Percentiles rank a stretch among this genome's conserved stretches.
phyloP scores from a whole-genome alignment of 2,113 vertebrate species.

The Mastomys coucha region DNA sequence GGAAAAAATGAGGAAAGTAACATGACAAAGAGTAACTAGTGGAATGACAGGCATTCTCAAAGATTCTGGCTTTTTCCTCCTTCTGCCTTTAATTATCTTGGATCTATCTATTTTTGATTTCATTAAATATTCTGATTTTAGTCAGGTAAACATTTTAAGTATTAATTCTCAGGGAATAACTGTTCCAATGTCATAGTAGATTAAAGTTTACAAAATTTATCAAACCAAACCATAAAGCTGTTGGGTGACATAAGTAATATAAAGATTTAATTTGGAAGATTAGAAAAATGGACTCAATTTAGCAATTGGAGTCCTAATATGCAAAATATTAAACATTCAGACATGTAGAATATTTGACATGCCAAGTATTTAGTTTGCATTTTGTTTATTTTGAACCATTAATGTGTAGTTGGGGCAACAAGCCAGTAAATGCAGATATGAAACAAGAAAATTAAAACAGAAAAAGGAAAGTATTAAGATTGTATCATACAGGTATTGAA shows the following conservation, averaged over 20 bases:
- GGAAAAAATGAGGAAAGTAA: background rate
- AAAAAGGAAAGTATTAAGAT: background rate
- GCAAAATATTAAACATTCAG: background rate
- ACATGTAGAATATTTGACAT: background rate
- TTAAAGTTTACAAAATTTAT: background rate
- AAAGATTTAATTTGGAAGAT: background rate
- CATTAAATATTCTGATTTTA: background rate
- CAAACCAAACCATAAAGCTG: background rate
- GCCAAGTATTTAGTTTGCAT: background rate
- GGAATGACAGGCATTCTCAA: background rate
- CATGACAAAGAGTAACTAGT: background rate
- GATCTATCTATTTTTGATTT: background rate
- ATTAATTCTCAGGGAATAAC: background rate
- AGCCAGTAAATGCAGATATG: background rate
- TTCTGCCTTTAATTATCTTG: background rate
- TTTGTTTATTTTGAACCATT: background rate
- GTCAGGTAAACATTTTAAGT: slow-evolving; percentile 22
- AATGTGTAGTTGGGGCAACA: background rate
- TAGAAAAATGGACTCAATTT: background rate
- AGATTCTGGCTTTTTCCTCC: background rate
- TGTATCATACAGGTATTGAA: background rate
- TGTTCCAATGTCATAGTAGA: background rate
- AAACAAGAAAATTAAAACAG: background rate
- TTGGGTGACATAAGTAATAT: background rate
- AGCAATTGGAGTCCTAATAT: background rate